phyloP scores from a whole-genome alignment of 2,797 vertebrate genomes.

The Limnodromus scolopaceus region DNA sequence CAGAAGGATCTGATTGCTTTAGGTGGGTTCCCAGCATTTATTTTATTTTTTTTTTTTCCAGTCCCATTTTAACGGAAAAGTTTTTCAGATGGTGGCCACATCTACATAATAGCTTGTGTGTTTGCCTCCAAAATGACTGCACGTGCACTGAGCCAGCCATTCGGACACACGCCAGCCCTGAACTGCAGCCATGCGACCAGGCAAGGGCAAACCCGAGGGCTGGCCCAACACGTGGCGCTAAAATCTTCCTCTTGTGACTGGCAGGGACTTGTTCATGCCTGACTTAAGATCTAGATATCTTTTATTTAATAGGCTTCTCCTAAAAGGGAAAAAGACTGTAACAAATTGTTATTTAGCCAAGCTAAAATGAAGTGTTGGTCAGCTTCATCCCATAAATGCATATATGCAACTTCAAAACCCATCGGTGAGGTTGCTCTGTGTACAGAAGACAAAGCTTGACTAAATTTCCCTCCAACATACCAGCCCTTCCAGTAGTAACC shows the following conservation, averaged over 20 bases:
- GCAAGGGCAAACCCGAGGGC: not conserved
- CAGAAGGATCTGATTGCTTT: not conserved
- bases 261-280: not conserved
- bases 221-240: not conserved
- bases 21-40: not conserved
- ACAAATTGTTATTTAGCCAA: not conserved
- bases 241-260: not conserved
- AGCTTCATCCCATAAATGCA: not conserved
- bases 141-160: rapidly evolving
- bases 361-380: not conserved
- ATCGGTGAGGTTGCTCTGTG: rapidly evolving
- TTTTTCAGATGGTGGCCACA: not conserved
- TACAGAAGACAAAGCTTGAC: not conserved
- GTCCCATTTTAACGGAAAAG: not conserved
- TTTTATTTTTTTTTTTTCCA: not conserved
- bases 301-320: not conserved
- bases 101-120: not conserved
- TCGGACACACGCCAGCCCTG: rapidly evolving
- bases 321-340: not conserved
- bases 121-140: not conserved
- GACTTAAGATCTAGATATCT: not conserved
- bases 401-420: not conserved
- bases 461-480: not conserved
- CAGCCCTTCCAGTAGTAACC: not conserved
- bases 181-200: not conserved